Conservation (phyloP, 2,888 invertebrate genomes). For the Drosophila falleni region DNA sequence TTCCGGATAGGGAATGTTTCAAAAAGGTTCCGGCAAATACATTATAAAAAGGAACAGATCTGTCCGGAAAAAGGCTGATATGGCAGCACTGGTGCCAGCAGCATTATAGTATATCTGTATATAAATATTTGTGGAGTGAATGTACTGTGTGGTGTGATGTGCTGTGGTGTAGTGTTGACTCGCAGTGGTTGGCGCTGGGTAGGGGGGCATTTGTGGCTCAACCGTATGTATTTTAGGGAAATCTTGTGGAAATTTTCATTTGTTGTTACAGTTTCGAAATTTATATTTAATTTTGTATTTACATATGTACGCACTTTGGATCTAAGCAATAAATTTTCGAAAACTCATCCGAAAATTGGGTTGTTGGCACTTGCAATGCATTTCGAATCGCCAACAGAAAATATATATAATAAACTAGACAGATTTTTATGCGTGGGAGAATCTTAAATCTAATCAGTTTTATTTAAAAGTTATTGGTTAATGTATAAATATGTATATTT, state of each 20-base stretch:
- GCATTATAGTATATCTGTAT: slow-evolving; percentile 9
- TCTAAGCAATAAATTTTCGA: slow-evolving; percentile 33
- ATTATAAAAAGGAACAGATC: too few species aligned
- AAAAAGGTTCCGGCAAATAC: too few species aligned
- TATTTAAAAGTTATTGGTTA: not conserved
- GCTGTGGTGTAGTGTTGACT: slow-evolving; percentile 27
- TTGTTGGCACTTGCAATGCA: slow-evolving; percentile 57
- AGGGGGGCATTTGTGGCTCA: slow-evolving; percentile 40
- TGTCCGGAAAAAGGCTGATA: too few species aligned
- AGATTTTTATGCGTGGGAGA: too few species aligned
- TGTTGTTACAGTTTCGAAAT: slow-evolving; percentile 43
- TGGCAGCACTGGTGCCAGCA: not conserved
- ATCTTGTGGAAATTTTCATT: slow-evolving; percentile 39
- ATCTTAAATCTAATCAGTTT: too few species aligned
- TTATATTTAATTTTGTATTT: slow-evolving; percentile 47
- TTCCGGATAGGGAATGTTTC: too few species aligned
- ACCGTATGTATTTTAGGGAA: slow-evolving; percentile 20
- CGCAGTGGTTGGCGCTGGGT: slow-evolving; percentile 35
- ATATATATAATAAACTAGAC: not conserved
- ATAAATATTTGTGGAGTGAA: slow-evolving; percentile 38
- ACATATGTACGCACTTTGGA: slow-evolving; percentile 17
- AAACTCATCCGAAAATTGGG: slow-evolving; percentile 29
- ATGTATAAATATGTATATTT: not conserved
- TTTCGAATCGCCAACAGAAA: slow-evolving; percentile 21
- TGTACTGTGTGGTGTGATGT: slow-evolving; percentile 18